Evolutionary conservation across 2,113 vertebrate genomes (phyloP).

Genomic region (Eurystomus gularis): DNA sequence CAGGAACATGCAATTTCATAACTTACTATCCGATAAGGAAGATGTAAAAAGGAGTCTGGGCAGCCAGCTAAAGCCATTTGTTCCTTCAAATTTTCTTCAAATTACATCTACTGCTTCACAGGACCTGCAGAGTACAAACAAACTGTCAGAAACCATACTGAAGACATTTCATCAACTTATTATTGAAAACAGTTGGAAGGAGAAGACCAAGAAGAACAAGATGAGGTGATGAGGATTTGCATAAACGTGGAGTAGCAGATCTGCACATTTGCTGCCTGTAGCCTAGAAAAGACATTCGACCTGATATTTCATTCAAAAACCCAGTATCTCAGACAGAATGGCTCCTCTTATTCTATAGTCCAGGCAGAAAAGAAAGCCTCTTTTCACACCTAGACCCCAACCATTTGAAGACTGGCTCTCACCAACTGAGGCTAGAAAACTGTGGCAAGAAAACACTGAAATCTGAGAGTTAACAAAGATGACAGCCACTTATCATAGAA

Average conservation of each 20-base stretch:
- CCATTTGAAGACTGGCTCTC: background rate
- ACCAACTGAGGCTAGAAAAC: background rate
- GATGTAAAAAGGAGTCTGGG: slow-evolving; percentile 89
- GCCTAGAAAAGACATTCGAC: background rate
- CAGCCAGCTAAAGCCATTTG: slow-evolving; percentile 89
- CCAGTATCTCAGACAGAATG: background rate
- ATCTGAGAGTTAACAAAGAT: background rate
- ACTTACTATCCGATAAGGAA: slow-evolving; percentile 79
- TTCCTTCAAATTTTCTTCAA: slow-evolving; percentile 64
- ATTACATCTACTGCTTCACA: slow-evolving; percentile 64
- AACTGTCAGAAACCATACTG: slow-evolving; percentile 57
- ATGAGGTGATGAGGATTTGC: background rate
- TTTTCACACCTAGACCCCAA: background rate
- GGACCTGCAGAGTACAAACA: slow-evolving; percentile 68
- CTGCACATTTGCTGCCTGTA: background rate
- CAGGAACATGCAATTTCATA: slow-evolving; percentile 18
- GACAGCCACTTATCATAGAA: background rate
- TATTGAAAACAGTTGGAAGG: slow-evolving; percentile 35
- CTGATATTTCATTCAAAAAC: background rate
- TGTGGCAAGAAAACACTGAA: background rate
- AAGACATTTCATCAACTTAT: slow-evolving; percentile 54
- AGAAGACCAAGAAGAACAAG: background rate
- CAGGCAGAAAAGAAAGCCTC: background rate
- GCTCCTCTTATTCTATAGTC: background rate
- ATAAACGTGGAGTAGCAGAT: background rate